Percentiles rank a stretch among this genome's conserved stretches.
Evolutionary conservation across 2,888 invertebrate genomes (phyloP).

Genomic region (Apocheima hispidaria): DNA sequence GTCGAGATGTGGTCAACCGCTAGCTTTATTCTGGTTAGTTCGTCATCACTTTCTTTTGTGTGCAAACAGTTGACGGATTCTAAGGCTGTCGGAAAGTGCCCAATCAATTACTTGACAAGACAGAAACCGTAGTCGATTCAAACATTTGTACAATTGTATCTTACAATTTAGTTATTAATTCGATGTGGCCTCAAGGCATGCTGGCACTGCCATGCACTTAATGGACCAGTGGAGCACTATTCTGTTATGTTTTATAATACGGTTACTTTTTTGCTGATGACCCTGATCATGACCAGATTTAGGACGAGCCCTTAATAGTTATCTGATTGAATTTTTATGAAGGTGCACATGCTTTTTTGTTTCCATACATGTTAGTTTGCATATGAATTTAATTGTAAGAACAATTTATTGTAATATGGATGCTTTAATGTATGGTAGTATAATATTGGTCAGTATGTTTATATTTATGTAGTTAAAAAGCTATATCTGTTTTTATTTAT

Average conservation of each 20-base stretch:
- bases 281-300: constrained; percentile 65
- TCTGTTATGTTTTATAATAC: constrained; percentile 81
- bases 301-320: constrained; percentile 70
- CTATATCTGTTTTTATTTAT: too few species aligned
- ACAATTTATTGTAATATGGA: too few species aligned
- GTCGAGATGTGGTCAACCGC: background rate
- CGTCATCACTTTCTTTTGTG: constrained; percentile 26
- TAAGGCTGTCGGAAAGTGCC: constrained; percentile 13
- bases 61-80: constrained; percentile 24
- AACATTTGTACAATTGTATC: constrained; percentile 34
- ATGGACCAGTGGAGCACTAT: constrained; percentile 79
- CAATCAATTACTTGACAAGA: constrained; percentile 7
- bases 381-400: background rate
- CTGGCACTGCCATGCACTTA: constrained; percentile 68
- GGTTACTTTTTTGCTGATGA: constrained; percentile 77
- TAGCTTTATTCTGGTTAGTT: background rate
- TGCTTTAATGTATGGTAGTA: too few species aligned
- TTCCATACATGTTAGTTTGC: constrained; percentile 19
- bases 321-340: constrained; percentile 53
- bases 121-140: constrained; percentile 19
- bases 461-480: too few species aligned
- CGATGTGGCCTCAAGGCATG: constrained; percentile 60
- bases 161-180: constrained; percentile 56
- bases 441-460: too few species aligned
- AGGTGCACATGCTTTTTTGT: constrained; percentile 30